Conservation (phyloP, 2,888 invertebrate species). For the Brenthis daphne region DNA sequence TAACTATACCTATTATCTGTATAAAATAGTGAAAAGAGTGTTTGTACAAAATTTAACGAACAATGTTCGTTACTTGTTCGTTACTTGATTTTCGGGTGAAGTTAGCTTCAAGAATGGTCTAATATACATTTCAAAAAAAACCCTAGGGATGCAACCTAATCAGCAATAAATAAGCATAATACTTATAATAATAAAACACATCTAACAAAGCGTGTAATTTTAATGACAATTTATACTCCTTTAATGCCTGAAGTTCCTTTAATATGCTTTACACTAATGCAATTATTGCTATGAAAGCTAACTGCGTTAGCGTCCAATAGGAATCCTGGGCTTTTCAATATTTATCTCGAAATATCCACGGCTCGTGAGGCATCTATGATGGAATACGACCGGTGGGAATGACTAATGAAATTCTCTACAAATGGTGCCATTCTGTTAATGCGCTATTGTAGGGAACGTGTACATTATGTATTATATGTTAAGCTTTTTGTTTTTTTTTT, state of each 20-base stretch:
- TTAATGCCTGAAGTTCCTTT: background rate
- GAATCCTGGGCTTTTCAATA: conserved; percentile 32
- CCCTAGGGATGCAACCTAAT: too few relatives aligned
- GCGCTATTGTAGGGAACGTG: conserved; percentile 40
- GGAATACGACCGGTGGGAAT: conserved; percentile 57
- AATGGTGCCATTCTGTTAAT: conserved; percentile 61
- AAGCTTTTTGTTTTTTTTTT: background rate
- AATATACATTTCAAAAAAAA: too few relatives aligned
- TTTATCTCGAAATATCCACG: conserved; percentile 24
- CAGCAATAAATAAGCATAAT: too few relatives aligned
- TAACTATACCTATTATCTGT: too few relatives aligned
- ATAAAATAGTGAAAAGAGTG: too few relatives aligned
- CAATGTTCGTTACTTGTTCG: too few relatives aligned
- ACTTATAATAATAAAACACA: too few relatives aligned
- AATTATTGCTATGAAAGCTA: conserved; percentile 1
- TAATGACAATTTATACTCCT: too few relatives aligned
- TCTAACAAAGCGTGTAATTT: too few relatives aligned
- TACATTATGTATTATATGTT: background rate
- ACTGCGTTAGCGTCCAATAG: conserved; percentile 17
- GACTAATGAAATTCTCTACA: conserved; percentile 65
- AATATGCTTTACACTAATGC: background rate
- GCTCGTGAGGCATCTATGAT: conserved; percentile 56
- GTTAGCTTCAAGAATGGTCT: too few relatives aligned
- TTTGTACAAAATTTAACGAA: too few relatives aligned
- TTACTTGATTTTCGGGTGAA: too few relatives aligned